Evolutionary conservation across 2,888 invertebrate genomes (phyloP), one percentile per base, ranked within the genome.

Genomic region (Aromia moschata): DNA sequence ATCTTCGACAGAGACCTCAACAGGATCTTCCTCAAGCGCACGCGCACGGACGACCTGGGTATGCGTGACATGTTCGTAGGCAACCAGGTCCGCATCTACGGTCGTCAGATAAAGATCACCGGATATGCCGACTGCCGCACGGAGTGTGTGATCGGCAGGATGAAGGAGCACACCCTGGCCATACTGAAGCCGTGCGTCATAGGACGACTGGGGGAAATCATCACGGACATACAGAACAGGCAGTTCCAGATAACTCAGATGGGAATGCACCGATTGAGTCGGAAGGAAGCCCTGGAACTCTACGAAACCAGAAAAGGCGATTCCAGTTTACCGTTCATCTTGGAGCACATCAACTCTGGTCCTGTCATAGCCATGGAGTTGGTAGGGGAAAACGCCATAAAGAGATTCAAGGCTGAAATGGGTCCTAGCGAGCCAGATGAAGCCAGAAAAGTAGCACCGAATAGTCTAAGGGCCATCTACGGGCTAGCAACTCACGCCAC

Each of bases 141-240:
- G 0, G 85, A 83, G 73, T 85, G 84, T 40, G 85, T 85, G 74
- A 82, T 91, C 45, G 84, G 86, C 9, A 83, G 83, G 67, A 83
- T 86, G 70, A 84, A 88, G 72, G 85, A 90, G 80, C 86, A 87
- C 70, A 91, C 93, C 1, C 90, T 93, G 80, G 88, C 87, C 2
- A 80, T 96, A 66, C 82, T 96, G 5, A 94, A 93, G 78, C 92
- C 93, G 5, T 83, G 88, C 58, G 86, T 87, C 5, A 82, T 90
- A 15, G 82, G 85, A 14, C 85, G 87, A 74, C 83, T 90, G 65
- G 94, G 95, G 0, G 87, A 89, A 72, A 89, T 96, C 54, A 72
- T 96, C 0, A 87, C 85, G 47, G 79, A 85, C 16, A 85, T 96
- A 10, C 81, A 86, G 70, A 83, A 87, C 2, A 54, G 63, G n/a